phyloP scores from a whole-genome alignment of 2,113 vertebrate species.

The Ahaetulla prasina region DNA sequence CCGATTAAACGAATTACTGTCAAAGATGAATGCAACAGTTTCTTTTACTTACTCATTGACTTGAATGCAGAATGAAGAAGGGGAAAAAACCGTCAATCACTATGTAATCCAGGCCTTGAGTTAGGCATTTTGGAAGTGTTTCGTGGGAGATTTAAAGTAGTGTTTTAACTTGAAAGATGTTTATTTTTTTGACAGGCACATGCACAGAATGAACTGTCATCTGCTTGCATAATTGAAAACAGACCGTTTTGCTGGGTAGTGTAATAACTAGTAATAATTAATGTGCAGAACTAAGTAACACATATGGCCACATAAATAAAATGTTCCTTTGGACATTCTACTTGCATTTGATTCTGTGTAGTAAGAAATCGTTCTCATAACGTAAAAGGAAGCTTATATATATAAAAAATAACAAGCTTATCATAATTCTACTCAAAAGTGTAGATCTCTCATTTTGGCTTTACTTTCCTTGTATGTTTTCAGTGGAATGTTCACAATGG shows the following conservation, averaged over 20 bases:
- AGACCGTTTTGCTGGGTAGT: neutral
- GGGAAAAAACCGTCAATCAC: neutral
- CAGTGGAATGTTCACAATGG: neutral
- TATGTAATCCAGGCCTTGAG: neutral
- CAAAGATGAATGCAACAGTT: neutral
- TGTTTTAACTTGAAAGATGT: slow-evolving; percentile 47
- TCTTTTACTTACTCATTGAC: neutral
- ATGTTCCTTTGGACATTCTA: neutral
- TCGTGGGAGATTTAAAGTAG: slow-evolving; percentile 19
- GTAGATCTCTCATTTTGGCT: neutral
- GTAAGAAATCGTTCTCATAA: neutral
- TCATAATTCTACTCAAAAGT: neutral
- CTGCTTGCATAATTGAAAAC: neutral
- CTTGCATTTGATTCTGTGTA: neutral
- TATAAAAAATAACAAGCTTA: neutral
- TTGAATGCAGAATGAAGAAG: neutral
- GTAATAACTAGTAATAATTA: neutral
- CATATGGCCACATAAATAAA: neutral
- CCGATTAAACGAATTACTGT: neutral
- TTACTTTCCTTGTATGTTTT: neutral
- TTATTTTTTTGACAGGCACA: slow-evolving; percentile 40
- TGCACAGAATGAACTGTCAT: slow-evolving; percentile 41
- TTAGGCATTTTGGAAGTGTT: neutral
- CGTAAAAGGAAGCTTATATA: neutral
- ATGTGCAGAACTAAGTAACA: neutral